Evolutionary conservation across 53 echinoderm and acorn worm genomes (phyloP), one percentile per base, ranked within the genome.

Genomic region (Holothuria scabra): DNA sequence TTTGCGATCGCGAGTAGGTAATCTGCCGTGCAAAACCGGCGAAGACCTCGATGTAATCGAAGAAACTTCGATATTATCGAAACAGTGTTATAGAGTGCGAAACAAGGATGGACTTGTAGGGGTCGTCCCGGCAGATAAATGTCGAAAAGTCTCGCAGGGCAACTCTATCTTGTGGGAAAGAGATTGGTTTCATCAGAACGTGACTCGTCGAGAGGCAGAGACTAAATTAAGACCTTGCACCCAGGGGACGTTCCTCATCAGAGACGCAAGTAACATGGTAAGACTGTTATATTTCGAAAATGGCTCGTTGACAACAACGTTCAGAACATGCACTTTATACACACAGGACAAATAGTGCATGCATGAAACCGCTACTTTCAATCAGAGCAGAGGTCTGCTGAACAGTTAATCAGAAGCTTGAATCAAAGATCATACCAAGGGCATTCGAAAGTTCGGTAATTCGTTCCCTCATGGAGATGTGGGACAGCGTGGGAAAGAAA

Each of bases 11-110:
- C 52, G 52, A 52, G 52, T 18, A 18, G 52, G 52, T 13, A 56
- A 28, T 31, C 21, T 78, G 78, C 20, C 31, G 11, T 78, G 32
- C 20, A 30, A 32, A 30, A 46, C 8, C 18, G 29, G 78, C 6
- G 78, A 78, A 22, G 56, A 57, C 52, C 58, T 78, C 3, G 78
- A 78, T 21, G 58, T 78, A 32, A 56, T 78, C 8, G 78, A 78
- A 20, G 78, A 78, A 31, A 58, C 31, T 21, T 30, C 23, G 24
- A 31, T 31, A 28, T 18, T 56, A 12, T 14, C 56, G 14, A 57
- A 8, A 7, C 28, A 3, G 20, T 28, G 52, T 19, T 78, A 78
- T 59, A 56, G 78, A 52, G 78, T 32, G 1, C 29, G 78, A 30
- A 56, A 78, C 58, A 56, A 33, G 33, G 57, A 78, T 19, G 78